Base-by-base conservation (phyloP, 2,888 invertebrate species). In the Peribatodes rhomboidaria region DNA sequence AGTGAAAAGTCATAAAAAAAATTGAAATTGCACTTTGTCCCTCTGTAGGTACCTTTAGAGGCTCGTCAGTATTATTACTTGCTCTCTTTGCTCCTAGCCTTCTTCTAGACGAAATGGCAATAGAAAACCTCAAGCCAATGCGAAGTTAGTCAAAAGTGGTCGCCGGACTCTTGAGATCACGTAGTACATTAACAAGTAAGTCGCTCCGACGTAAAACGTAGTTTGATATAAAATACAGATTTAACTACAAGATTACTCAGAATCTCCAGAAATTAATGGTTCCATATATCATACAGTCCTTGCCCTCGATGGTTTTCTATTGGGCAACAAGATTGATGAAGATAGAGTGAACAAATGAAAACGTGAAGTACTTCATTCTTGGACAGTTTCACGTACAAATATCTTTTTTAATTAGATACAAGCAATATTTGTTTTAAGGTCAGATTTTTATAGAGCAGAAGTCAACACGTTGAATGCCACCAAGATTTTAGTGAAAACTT, bases 231-330 rank as follows among this genome's bases (percentile, higher is more conserved):
- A 56, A 50, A 27, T 39, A 22, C 35, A 47, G 10, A 54, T 63
- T 58, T 58, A 47, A 56, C 42, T 47, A 20, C 31, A 54, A 18
- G 20, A 42, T 35, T 59, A 64, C 47, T 14, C 13, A 59, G 47
- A 64, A 64, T 44, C 52, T 41, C 20, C 37, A 31, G 50, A 65
- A 55, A 65, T 65, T 65, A 65, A 65, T 60, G 65, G 33, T 50
- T 31, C 14, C 14, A 58, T 64, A 41, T 49, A 64, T 58, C 58
- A 58, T 42, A 27, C 47, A 49, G 41, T 58, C 58, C 58, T 63
- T 63, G 58, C 41, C 41, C 63, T 35, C 58, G 54, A 64, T 64
- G 53, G 53, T 63, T 63, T 63, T 63, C 57, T 53, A 53, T 53
- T 62, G 44, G 39, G 62, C 53, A 63, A 63, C 57, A 57, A 53